Percentiles rank a stretch among this genome's conserved stretches.
Evolutionary conservation across 2,888 invertebrate genomes (phyloP).

Genomic region (Cephonodes hylas): DNA sequence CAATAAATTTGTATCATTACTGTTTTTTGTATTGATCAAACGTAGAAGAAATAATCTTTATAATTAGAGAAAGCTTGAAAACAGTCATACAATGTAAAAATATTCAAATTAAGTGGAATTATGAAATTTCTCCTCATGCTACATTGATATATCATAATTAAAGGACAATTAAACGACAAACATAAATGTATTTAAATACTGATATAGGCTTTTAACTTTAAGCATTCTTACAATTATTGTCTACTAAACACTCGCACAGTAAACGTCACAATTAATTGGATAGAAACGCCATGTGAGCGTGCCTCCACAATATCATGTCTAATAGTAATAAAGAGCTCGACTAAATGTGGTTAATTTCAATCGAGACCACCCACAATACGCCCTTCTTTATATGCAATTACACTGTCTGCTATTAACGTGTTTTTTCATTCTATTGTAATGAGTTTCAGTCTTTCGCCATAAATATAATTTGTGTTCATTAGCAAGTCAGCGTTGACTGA

Average conservation of each 20-base stretch:
- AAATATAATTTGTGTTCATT: not conserved
- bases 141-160: no score
- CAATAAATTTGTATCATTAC: no score
- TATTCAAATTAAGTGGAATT: no score
- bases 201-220: not conserved
- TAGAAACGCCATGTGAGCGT: not conserved
- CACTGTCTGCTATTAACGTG: not conserved
- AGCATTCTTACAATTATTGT: not conserved
- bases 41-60: no score
- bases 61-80: no score
- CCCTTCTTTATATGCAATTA: not conserved
- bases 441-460: not conserved
- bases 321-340: not conserved
- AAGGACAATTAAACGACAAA: no score
- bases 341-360: constrained; percentile 4
- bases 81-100: no score
- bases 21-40: no score
- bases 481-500: not conserved
- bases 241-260: not conserved
- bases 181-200: no score
- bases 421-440: not conserved
- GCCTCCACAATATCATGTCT: not conserved
- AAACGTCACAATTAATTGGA: not conserved
- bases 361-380: not conserved
- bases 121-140: no score